Evolutionary conservation across 1,140 invertebrate genomes (phyloP).

Genomic region (Cheumatopsyche charites): DNA sequence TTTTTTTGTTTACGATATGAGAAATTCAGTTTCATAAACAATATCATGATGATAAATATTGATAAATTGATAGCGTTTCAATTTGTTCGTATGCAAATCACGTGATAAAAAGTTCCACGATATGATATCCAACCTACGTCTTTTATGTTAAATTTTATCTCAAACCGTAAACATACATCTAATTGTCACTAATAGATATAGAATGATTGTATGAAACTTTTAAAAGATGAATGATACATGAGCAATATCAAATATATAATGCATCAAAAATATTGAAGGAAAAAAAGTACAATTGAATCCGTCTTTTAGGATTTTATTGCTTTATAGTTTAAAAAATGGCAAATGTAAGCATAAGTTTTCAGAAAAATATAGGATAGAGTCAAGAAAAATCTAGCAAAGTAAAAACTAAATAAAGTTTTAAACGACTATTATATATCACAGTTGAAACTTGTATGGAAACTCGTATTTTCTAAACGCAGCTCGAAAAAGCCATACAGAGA

Average conservation of each 20-base stretch:
- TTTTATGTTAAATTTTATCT: too few relatives aligned
- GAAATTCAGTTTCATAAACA: too few relatives aligned
- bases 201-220: too few relatives aligned
- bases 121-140: too few relatives aligned
- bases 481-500: too few relatives aligned
- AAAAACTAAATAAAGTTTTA: constrained; percentile 14
- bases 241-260: constrained; percentile 1
- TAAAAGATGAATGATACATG: not conserved
- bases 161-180: too few relatives aligned
- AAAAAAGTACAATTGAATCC: not conserved
- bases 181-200: too few relatives aligned
- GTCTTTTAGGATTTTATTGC: constrained; percentile 1
- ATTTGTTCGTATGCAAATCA: too few relatives aligned
- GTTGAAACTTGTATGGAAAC: too few relatives aligned
- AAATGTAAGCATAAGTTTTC: not conserved
- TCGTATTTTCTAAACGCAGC: too few relatives aligned
- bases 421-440: constrained; percentile 3
- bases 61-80: too few relatives aligned
- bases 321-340: not conserved
- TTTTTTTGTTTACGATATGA: not conserved
- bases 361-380: not conserved
- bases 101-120: too few relatives aligned
- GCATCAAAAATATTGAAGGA: not conserved
- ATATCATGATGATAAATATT: not conserved
- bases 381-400: not conserved